Conservation (phyloP, 1,140 invertebrate genomes). For the Diabrotica undecimpunctata region DNA sequence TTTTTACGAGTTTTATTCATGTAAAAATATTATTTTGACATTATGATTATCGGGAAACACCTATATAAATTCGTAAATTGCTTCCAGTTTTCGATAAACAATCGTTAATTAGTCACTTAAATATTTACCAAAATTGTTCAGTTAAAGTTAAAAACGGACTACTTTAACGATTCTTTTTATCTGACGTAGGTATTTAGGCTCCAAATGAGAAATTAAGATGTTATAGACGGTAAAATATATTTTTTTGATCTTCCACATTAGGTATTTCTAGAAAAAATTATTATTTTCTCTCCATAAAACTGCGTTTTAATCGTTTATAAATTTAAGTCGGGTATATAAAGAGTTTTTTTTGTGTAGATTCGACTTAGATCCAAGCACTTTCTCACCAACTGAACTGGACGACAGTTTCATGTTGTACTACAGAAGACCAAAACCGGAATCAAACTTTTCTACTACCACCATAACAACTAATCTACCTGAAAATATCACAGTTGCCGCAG, state of each 20-base stretch:
- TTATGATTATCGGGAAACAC: too few relatives aligned
- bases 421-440: slow-evolving; percentile 32
- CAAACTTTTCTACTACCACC: slow-evolving; percentile 43
- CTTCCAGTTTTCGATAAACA: too few relatives aligned
- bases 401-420: slow-evolving; percentile 60
- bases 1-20: too few relatives aligned
- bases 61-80: too few relatives aligned
- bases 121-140: not conserved
- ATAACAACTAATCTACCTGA: slow-evolving; percentile 20
- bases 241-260: not conserved
- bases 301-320: not conserved
- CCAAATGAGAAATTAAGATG: too few relatives aligned
- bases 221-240: too few relatives aligned
- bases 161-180: too few relatives aligned
- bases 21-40: too few relatives aligned
- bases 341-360: slow-evolving; percentile 54
- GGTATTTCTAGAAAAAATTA: not conserved
- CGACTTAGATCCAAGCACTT: slow-evolving; percentile 62
- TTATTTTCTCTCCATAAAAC: not conserved
- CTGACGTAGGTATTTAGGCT: too few relatives aligned
- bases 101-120: too few relatives aligned
- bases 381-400: slow-evolving; percentile 67
- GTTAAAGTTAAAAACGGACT: not conserved
- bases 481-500: slow-evolving; percentile 28
- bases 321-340: not conserved